Evolutionary conservation across 2,888 invertebrate genomes (phyloP), one percentile per base, ranked within the genome.

Genomic region (Neria commutata): DNA sequence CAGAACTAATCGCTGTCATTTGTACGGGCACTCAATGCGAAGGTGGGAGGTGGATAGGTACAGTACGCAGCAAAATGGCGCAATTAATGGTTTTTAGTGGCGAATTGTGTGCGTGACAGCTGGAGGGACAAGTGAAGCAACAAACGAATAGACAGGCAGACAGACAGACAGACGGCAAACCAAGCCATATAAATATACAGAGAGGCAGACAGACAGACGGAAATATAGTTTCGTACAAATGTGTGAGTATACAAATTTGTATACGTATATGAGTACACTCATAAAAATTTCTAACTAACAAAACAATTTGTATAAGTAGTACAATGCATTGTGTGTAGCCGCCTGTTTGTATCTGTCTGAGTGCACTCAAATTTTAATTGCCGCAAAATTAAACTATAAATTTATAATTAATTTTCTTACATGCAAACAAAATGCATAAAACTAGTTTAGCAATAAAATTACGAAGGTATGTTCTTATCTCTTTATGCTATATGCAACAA

Each of bases 1-100:
- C 42, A 14, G 42, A 42, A 42, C 42, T 19, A 42, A 42, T 42
- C 42, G 21, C 5, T 42, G 17, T 3, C 42, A 19, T 42, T 42
- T 42, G 37, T 37, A n/a, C n/a, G n/a, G n/a, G n/a, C n/a, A n/a
- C n/a, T n/a, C n/a, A n/a, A n/a, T n/a, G n/a, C n/a, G n/a, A n/a
- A n/a, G n/a, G n/a, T n/a, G n/a, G n/a, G n/a, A n/a, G n/a, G n/a
- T n/a, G n/a, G n/a, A n/a, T n/a, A n/a, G n/a, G n/a, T n/a, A 37
- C 14, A 4, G 16, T 42, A 42, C 42, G 42, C 21, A 19, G 21
- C 19, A 42, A 42, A 42, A 42, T 42, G 17, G 42, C 42, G 42
- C 42, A 42, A 42, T 42, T 42, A 42, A 42, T 42, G 42, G n/a
- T 42, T 42, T 42, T 42, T 42, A 42, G 42, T 42, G 42, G 42